Percentiles rank a stretch among this genome's conserved stretches.
phyloP scores from a whole-genome alignment of 2,797 vertebrate genomes.

The Lacerta bilineata region DNA sequence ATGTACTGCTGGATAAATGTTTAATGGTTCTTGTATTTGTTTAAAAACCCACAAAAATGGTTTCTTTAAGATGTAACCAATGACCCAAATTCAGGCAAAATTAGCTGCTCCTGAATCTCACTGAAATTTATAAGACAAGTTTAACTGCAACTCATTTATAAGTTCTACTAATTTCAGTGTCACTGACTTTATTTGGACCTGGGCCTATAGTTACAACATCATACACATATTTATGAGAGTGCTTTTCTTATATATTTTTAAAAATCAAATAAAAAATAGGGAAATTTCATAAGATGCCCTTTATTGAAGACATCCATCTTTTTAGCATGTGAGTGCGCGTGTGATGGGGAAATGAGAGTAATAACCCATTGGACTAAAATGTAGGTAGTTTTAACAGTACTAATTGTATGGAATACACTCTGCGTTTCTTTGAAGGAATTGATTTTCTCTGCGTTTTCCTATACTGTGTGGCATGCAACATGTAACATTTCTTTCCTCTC shows the following conservation, averaged over 20 bases:
- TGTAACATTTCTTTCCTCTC: slow-evolving; percentile 89
- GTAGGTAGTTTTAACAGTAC: slow-evolving; percentile 71
- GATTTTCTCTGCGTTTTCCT: slow-evolving; percentile 71
- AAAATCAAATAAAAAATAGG: background rate
- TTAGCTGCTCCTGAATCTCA: background rate
- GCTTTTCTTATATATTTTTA: background rate
- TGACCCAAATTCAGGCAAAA: background rate
- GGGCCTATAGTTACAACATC: background rate
- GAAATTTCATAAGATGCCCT: background rate
- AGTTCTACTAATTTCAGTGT: background rate
- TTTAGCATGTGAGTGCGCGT: background rate
- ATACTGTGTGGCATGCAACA: slow-evolving; percentile 78
- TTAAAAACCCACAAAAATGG: no score
- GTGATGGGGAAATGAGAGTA: slow-evolving; percentile 30
- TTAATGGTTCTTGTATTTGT: no score
- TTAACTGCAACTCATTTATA: background rate
- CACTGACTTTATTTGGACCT: background rate
- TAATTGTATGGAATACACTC: slow-evolving; percentile 65
- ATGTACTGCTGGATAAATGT: no score
- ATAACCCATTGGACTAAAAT: slow-evolving; percentile 56
- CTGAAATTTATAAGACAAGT: background rate
- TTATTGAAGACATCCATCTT: background rate
- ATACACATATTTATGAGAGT: background rate
- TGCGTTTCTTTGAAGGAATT: slow-evolving; percentile 72
- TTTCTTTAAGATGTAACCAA: background rate